These are phyloP conservation scores for Stictocephala bisonia DNA, from an alignment of 2,888 invertebrate genomes.

Conservation along the genomic window DNA sequence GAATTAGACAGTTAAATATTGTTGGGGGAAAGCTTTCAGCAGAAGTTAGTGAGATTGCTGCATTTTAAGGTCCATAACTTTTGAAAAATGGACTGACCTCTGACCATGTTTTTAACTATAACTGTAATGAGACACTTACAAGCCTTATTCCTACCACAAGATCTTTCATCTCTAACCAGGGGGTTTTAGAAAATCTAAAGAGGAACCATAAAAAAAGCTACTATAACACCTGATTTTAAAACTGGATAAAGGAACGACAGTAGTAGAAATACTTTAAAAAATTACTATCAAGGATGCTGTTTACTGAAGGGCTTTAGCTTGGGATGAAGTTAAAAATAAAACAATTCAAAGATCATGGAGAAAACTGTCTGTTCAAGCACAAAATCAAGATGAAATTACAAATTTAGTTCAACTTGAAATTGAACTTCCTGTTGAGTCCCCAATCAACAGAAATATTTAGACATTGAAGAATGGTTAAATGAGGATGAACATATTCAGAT, in stretches of 20 bases:
- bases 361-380: too few species aligned
- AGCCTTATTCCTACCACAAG: too few species aligned
- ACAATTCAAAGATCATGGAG: not conserved
- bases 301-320: not conserved
- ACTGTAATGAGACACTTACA: too few species aligned
- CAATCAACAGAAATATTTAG: not conserved
- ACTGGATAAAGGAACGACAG: too few species aligned
- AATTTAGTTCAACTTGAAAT: not conserved
- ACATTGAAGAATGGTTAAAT: not conserved
- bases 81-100: not conserved
- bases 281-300: too few species aligned
- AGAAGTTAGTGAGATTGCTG: not conserved
- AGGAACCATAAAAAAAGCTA: too few species aligned
- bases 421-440: not conserved
- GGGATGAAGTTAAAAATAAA: not conserved
- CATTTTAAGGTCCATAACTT: too few species aligned
- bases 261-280: too few species aligned
- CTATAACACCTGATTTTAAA: too few species aligned
- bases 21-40: not conserved
- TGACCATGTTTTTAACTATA: not conserved
- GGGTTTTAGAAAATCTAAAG: too few species aligned
- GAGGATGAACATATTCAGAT: not conserved
- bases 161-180: too few species aligned
- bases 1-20: not conserved
- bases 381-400: not conserved